These are phyloP conservation scores for Drosophila trapezifrons DNA, from an alignment of 1,140 invertebrate species.

Conservation along the genomic window DNA sequence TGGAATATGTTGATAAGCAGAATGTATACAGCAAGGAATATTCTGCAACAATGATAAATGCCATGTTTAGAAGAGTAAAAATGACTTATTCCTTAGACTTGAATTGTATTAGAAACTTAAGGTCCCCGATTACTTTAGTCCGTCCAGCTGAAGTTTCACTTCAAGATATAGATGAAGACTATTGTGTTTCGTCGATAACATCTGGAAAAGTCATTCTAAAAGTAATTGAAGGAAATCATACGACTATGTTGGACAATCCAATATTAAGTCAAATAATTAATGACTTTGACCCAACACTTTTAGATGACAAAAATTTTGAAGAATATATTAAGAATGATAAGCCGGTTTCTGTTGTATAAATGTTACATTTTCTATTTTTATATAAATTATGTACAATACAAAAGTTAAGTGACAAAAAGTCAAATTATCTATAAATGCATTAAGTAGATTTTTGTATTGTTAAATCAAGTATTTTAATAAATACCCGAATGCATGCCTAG, in stretches of 20 bases:
- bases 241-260: conserved; percentile 88
- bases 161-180: conserved; percentile 86
- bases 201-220: conserved; percentile 85
- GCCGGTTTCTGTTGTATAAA: conserved; percentile 55
- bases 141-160: conserved; percentile 86
- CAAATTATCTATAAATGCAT: not conserved
- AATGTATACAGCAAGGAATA: conserved; percentile 85
- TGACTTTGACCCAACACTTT: conserved; percentile 70
- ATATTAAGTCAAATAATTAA: conserved; percentile 88
- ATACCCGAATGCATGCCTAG: too few relatives aligned
- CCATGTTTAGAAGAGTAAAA: conserved; percentile 86
- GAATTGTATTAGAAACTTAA: conserved; percentile 73
- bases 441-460: not conserved
- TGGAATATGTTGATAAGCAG: conserved; percentile 74
- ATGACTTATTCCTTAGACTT: conserved; percentile 86
- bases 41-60: conserved; percentile 83
- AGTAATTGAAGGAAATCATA: conserved; percentile 89
- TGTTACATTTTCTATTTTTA: not conserved
- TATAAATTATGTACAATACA: not conserved
- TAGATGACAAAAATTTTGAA: conserved; percentile 79
- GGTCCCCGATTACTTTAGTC: conserved; percentile 87
- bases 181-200: conserved; percentile 86
- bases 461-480: not conserved
- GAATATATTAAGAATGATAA: conserved; percentile 69
- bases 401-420: not conserved